Conservation (phyloP, 2,797 vertebrate genomes). For the Synaphobranchus kaupii region DNA sequence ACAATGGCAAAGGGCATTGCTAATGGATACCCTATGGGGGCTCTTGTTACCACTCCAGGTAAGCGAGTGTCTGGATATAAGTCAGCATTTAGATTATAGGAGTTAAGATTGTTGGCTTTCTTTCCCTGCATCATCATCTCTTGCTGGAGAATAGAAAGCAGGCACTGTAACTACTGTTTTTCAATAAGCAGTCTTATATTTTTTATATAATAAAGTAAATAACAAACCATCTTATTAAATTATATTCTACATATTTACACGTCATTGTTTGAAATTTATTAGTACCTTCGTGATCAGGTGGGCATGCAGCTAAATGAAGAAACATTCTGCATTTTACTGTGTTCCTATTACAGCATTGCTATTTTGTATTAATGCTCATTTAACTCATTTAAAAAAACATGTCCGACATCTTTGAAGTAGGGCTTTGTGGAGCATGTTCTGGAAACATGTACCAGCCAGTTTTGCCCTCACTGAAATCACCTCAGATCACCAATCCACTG, state of each 20-base stretch:
- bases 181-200: not conserved
- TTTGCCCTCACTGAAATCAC: not conserved
- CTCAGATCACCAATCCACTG: not conserved
- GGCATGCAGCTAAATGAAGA: not conserved
- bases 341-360: not conserved
- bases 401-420: not conserved
- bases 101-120: not conserved
- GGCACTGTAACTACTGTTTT: not conserved
- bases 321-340: not conserved
- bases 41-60: conserved; percentile 90
- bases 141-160: too few relatives aligned
- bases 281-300: not conserved
- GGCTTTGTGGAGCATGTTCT: not conserved
- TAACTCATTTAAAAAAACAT: not conserved
- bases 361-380: not conserved
- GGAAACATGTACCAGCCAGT: not conserved
- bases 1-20: conserved; percentile 95
- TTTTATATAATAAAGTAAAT: not conserved
- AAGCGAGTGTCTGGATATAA: conserved; percentile 21
- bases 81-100: not conserved
- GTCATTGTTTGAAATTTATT: not conserved
- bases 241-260: not conserved
- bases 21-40: conserved; percentile 94
- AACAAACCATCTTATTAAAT: not conserved
- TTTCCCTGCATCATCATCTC: too few relatives aligned